Evolutionary conservation across 2,888 invertebrate species (phyloP).

Genomic region (Euphydryas editha): DNA sequence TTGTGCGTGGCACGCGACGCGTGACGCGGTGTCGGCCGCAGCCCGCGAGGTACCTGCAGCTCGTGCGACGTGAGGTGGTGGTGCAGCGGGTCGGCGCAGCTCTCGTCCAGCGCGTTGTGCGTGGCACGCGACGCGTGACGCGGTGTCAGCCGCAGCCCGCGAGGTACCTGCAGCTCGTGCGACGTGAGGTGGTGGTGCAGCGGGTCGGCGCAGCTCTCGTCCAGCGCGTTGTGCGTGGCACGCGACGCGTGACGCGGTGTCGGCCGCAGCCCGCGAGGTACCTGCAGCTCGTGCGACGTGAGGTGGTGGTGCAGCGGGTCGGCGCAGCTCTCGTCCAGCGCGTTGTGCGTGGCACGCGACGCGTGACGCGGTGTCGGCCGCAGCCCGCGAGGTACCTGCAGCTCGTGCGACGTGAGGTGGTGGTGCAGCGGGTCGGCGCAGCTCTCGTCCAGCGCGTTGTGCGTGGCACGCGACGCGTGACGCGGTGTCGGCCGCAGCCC

Average conservation of each 20-base stretch:
- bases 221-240: slow-evolving; percentile 93
- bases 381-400: no score
- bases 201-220: slow-evolving; percentile 97
- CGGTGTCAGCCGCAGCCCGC: slow-evolving; percentile 49
- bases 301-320: slow-evolving; percentile 86
- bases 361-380: no score
- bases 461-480: slow-evolving; percentile 93
- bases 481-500: slow-evolving; percentile 93
- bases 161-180: slow-evolving; percentile 87
- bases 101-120: no score
- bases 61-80: not conserved
- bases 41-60: not conserved
- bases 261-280: slow-evolving; percentile 91
- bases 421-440: slow-evolving; percentile 59
- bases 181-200: slow-evolving; percentile 92
- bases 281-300: slow-evolving; percentile 97
- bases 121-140: no score
- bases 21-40: slow-evolving; percentile 71
- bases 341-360: not conserved
- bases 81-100: no score
- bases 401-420: no score
- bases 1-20: slow-evolving; percentile 93
- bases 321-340: not conserved
- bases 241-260: slow-evolving; percentile 88
- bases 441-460: slow-evolving; percentile 87